A percentile compares a stretch with the other conserved stretches of the same genome.
Evolutionary conservation across 2,888 invertebrate genomes (phyloP).

Genomic region (Oscheius myriophilus): DNA sequence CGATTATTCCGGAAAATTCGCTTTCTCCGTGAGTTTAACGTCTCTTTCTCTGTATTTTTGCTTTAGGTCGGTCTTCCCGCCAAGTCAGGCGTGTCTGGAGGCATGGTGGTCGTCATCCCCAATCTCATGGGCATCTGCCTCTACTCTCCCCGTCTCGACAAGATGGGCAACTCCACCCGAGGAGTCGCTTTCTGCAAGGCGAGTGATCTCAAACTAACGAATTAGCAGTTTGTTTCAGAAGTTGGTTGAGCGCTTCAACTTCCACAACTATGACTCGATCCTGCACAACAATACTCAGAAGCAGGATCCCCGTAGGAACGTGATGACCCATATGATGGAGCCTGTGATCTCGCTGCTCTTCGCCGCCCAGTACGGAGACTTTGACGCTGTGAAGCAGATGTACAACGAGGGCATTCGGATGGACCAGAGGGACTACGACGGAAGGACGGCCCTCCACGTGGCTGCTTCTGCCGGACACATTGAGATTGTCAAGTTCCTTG

Average conservation of each 20-base stretch:
- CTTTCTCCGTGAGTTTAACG: slow-evolving; percentile 80
- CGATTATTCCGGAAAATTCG: slow-evolving; percentile 74
- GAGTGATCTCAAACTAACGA: neutral
- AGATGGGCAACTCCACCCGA: slow-evolving; percentile 87
- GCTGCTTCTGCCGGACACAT: slow-evolving; percentile 91
- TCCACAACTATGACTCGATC: slow-evolving; percentile 90
- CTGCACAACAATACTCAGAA: slow-evolving; percentile 87
- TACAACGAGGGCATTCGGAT: slow-evolving; percentile 86
- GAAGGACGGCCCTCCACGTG: slow-evolving; percentile 91
- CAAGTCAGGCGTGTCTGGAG: slow-evolving; percentile 82
- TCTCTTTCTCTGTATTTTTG: neutral
- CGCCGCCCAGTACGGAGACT: slow-evolving; percentile 90
- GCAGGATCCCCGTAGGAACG: slow-evolving; percentile 84
- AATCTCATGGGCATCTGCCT: slow-evolving; percentile 95
- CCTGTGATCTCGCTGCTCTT: slow-evolving; percentile 86
- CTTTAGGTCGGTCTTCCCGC: slow-evolving; percentile 75
- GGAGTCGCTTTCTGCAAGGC: slow-evolving; percentile 89
- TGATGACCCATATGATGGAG: slow-evolving; percentile 76
- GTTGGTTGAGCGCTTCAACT: slow-evolving; percentile 81
- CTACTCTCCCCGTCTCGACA: slow-evolving; percentile 93
- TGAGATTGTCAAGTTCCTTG: slow-evolving; percentile 52
- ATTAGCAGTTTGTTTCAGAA: slow-evolving; percentile 17
- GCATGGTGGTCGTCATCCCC: slow-evolving; percentile 90
- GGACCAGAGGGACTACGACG: slow-evolving; percentile 91
- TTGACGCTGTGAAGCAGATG: slow-evolving; percentile 39